A percentile compares a stretch with the other conserved stretches of the same genome.
phyloP scores from a whole-genome alignment of 2,888 invertebrate genomes.

The Leistus spinibarbis region DNA sequence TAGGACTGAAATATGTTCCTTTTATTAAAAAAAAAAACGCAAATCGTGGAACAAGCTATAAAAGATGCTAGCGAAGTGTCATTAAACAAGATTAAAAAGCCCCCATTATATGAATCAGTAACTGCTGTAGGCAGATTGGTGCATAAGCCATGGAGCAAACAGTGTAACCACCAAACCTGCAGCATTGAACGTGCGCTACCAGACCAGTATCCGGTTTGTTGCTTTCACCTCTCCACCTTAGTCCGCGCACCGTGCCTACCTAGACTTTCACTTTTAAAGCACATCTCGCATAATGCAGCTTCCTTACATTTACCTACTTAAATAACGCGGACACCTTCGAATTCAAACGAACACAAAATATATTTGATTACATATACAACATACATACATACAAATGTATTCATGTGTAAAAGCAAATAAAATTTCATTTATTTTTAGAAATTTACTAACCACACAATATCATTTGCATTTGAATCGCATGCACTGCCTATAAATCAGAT shows the following conservation, averaged over 20 bases:
- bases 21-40: too few relatives aligned
- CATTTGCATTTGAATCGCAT: too few relatives aligned
- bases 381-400: too few relatives aligned
- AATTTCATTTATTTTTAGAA: too few relatives aligned
- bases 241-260: background rate
- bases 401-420: too few relatives aligned
- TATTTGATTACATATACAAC: background rate
- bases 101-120: background rate
- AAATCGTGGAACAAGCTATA: too few relatives aligned
- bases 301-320: conserved; percentile 3
- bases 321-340: background rate
- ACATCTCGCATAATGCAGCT: conserved; percentile 2
- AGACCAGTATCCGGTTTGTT: conserved; percentile 12
- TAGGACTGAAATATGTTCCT: too few relatives aligned
- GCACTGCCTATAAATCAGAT: too few relatives aligned
- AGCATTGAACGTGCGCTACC: conserved; percentile 7
- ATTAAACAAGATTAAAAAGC: too few relatives aligned
- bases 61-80: too few relatives aligned
- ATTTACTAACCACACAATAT: too few relatives aligned
- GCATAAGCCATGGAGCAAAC: background rate
- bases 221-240: conserved; percentile 19
- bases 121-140: background rate
- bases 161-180: background rate
- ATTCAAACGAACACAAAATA: background rate
- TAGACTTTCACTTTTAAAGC: conserved; percentile 18